These are phyloP conservation scores for Prunella strophiata DNA, from an alignment of 2,797 vertebrate species.

Conservation along the genomic window DNA sequence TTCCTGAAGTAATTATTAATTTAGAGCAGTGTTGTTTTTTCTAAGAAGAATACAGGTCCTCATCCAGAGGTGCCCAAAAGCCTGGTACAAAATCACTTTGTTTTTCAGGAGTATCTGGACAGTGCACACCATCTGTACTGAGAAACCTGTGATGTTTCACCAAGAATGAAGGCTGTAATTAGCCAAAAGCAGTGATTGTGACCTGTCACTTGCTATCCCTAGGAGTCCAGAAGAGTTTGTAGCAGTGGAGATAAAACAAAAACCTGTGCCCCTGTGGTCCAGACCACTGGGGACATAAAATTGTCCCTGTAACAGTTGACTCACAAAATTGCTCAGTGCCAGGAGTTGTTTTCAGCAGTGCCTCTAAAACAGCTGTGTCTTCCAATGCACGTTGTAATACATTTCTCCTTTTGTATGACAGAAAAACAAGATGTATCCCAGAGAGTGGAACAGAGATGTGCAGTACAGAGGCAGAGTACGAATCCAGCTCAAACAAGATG, in stretches of 20 bases:
- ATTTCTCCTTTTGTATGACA: neutral
- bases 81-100: neutral
- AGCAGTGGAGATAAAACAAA: neutral
- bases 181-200: neutral
- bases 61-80: neutral
- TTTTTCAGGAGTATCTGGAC: neutral
- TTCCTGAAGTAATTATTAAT: neutral
- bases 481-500: slow-evolving; percentile 89
- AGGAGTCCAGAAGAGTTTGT: neutral
- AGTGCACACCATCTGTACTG: neutral
- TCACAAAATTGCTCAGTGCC: neutral
- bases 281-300: neutral
- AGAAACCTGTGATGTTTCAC: neutral
- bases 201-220: neutral
- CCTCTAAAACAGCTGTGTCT: neutral
- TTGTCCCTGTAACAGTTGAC: neutral
- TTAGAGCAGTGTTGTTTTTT: neutral
- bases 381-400: rapidly evolving
- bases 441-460: slow-evolving; percentile 93
- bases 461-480: slow-evolving; percentile 91
- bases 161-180: neutral
- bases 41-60: neutral
- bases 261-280: neutral
- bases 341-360: neutral
- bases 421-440: slow-evolving; percentile 94